A percentile compares a stretch with the other conserved stretches of the same genome.
Evolutionary conservation across 2,888 invertebrate species (phyloP).

Genomic region (Tetramorium bicarinatum): DNA sequence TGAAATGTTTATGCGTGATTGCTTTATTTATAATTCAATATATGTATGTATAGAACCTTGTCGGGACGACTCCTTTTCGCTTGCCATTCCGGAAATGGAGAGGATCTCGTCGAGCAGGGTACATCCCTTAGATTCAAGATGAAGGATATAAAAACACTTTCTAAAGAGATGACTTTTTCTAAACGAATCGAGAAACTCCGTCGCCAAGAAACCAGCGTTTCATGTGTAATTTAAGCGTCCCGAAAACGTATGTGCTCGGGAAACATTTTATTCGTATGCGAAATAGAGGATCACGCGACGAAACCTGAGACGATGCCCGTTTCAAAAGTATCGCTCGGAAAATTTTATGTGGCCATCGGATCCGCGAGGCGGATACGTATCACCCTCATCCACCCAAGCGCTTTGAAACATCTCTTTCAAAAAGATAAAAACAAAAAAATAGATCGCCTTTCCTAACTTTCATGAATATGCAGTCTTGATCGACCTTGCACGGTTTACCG

Average conservation of each 20-base stretch:
- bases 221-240: constrained; percentile 42
- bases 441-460: constrained; percentile 55
- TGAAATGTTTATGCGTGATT: background rate
- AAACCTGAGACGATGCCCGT: constrained; percentile 23
- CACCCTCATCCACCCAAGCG: background rate
- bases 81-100: constrained; percentile 16
- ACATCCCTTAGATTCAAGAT: background rate
- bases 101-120: background rate
- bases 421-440: constrained; percentile 25
- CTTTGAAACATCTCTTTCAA: constrained; percentile 38
- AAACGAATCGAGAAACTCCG: constrained; percentile 34
- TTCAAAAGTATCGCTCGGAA: constrained; percentile 27
- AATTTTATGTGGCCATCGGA: constrained; percentile 49
- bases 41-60: background rate
- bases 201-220: constrained; percentile 6
- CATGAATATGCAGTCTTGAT: constrained; percentile 71
- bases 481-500: constrained; percentile 69
- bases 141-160: constrained; percentile 9
- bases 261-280: constrained; percentile 36
- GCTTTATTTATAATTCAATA: background rate
- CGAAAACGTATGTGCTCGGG: background rate
- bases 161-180: constrained; percentile 24
- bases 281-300: constrained; percentile 23
- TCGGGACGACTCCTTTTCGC: background rate
- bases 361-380: constrained; percentile 11